Evolutionary conservation across 2,888 invertebrate species (phyloP).

Genomic region (Liopterus haemorrhoidalis): DNA sequence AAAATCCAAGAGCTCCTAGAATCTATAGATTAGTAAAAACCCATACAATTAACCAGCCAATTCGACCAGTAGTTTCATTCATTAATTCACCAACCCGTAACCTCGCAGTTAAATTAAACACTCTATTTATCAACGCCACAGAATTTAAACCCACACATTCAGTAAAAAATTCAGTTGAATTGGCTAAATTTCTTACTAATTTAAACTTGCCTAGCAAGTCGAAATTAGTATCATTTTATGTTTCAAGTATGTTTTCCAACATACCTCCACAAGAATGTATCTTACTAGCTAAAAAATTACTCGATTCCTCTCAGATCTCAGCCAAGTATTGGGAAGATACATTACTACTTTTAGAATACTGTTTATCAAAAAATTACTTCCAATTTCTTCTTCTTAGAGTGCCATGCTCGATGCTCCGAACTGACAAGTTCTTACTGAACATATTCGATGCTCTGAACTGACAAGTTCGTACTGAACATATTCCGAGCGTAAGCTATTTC

Average conservation of each 20-base stretch:
- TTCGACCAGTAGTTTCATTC: conserved; percentile 1
- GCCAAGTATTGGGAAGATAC: too few relatives aligned
- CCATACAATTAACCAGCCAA: conserved; percentile 1
- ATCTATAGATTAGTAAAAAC: conserved; percentile 1
- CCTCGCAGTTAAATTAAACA: conserved; percentile 1
- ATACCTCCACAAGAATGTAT: conserved; percentile 4
- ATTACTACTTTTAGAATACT: too few relatives aligned
- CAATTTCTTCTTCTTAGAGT: too few relatives aligned
- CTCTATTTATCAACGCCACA: background rate
- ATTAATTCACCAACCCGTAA: background rate
- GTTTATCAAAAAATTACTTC: too few relatives aligned
- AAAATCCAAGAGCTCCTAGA: background rate
- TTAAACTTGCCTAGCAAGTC: background rate
- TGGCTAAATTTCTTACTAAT: background rate
- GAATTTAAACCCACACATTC: background rate
- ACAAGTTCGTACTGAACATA: too few relatives aligned
- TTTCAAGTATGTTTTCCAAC: conserved; percentile 9
- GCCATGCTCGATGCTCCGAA: too few relatives aligned
- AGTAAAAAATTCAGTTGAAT: background rate
- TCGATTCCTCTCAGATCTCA: too few relatives aligned
- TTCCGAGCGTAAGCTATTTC: too few relatives aligned
- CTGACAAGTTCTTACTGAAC: too few relatives aligned
- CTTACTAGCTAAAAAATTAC: background rate
- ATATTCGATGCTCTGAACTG: too few relatives aligned
- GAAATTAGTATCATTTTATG: conserved; percentile 3